Percentiles rank a stretch among this genome's conserved stretches.
These are phyloP conservation scores for Pygoscelis antarcticus DNA, from an alignment of 2,113 vertebrate species.

Conservation along the genomic window DNA sequence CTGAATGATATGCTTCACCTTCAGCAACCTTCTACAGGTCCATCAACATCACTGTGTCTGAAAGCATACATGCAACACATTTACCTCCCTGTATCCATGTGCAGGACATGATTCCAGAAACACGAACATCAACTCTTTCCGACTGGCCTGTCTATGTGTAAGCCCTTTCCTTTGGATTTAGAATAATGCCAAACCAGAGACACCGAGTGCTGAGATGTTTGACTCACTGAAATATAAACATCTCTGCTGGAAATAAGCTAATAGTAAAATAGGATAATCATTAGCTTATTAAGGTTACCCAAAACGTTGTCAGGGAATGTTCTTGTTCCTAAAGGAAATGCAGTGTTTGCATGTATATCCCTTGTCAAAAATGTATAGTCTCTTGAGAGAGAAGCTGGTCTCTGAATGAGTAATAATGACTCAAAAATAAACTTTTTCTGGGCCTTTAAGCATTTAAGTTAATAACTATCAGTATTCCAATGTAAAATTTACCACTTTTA, in stretches of 20 bases:
- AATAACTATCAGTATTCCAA: background rate
- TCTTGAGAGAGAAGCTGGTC: background rate
- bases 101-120: background rate
- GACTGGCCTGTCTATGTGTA: background rate
- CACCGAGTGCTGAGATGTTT: background rate
- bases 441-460: background rate
- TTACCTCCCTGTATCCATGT: background rate
- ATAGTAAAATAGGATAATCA: background rate
- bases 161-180: background rate
- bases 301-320: background rate
- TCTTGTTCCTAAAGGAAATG: constrained; percentile 22
- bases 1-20: background rate
- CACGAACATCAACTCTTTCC: background rate
- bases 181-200: background rate
- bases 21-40: background rate
- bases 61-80: background rate
- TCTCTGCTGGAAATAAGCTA: background rate
- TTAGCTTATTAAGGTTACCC: background rate
- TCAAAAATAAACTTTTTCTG: constrained; percentile 15
- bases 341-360: background rate
- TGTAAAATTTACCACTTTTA: background rate
- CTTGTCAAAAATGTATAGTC: background rate
- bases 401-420: background rate
- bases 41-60: background rate
- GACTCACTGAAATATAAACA: constrained; percentile 30